A percentile compares a stretch with the other conserved stretches of the same genome.
These are phyloP conservation scores for Graptemys geographica DNA, from an alignment of 2,797 vertebrate genomes.

Conservation along the genomic window DNA sequence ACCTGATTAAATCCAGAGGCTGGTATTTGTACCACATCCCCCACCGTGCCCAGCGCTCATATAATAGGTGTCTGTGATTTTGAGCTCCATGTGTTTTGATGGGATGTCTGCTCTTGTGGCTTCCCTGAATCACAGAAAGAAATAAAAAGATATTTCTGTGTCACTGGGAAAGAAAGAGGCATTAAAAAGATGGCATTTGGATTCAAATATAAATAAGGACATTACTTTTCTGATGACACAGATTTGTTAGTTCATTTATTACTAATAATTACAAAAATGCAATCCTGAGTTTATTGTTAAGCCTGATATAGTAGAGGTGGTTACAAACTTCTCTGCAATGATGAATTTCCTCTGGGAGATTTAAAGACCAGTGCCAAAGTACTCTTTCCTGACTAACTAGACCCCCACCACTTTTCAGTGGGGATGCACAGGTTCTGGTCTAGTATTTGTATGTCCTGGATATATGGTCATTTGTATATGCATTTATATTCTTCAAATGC, in stretches of 20 bases:
- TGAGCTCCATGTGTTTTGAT: conserved; percentile 97
- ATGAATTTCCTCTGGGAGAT: neutral
- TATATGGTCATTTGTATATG: neutral
- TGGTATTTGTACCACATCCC: conserved; percentile 99
- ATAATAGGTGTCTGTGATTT: conserved; percentile 97
- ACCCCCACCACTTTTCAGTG: neutral
- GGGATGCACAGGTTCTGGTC: neutral
- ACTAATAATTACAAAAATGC: neutral
- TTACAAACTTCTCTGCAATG: neutral
- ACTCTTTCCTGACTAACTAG: neutral
- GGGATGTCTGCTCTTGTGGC: conserved; percentile 94
- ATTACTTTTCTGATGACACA: neutral
- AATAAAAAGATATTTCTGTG: neutral
- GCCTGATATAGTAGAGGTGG: neutral
- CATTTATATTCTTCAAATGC: neutral
- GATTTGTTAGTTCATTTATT: neutral
- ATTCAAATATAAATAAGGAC: neutral
- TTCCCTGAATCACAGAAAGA: conserved; percentile 84
- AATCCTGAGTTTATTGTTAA: neutral
- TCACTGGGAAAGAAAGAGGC: rapidly evolving
- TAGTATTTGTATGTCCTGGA: neutral
- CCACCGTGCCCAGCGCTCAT: conserved; percentile 99
- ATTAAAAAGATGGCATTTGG: neutral
- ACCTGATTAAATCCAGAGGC: conserved; percentile 98
- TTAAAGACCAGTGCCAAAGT: neutral